Evolutionary conservation across 1,140 invertebrate genomes (phyloP).

Genomic region (Lepidurus arcticus): DNA sequence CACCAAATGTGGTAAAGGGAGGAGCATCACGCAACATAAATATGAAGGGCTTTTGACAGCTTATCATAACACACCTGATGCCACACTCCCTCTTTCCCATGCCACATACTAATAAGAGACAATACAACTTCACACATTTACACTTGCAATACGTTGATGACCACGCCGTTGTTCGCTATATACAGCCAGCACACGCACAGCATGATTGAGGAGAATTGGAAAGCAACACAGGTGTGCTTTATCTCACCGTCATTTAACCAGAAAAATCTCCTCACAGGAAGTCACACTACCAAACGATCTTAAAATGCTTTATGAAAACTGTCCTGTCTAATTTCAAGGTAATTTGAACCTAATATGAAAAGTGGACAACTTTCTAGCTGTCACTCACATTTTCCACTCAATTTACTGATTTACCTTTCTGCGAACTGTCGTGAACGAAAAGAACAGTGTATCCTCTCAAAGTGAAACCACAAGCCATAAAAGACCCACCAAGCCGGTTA

Average conservation of each 20-base stretch:
- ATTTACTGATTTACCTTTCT: too few species aligned
- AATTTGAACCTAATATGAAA: too few species aligned
- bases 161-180: not conserved
- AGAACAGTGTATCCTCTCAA: not conserved
- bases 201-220: not conserved
- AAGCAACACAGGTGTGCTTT: not conserved
- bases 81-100: constrained; percentile 8
- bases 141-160: not conserved
- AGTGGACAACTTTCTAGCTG: too few species aligned
- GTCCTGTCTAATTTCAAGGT: too few species aligned
- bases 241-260: not conserved
- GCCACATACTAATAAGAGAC: not conserved
- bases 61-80: constrained; percentile 22
- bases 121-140: constrained; percentile 14
- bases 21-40: not conserved
- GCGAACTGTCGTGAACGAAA: not conserved
- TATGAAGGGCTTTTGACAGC: not conserved
- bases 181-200: not conserved
- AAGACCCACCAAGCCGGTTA: not conserved
- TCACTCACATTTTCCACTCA: too few species aligned
- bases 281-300: too few species aligned
- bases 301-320: too few species aligned
- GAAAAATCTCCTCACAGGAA: too few species aligned
- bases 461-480: not conserved
- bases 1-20: not conserved